phyloP scores from a whole-genome alignment of 2,888 invertebrate genomes.

The Chrysolina haemoptera region DNA sequence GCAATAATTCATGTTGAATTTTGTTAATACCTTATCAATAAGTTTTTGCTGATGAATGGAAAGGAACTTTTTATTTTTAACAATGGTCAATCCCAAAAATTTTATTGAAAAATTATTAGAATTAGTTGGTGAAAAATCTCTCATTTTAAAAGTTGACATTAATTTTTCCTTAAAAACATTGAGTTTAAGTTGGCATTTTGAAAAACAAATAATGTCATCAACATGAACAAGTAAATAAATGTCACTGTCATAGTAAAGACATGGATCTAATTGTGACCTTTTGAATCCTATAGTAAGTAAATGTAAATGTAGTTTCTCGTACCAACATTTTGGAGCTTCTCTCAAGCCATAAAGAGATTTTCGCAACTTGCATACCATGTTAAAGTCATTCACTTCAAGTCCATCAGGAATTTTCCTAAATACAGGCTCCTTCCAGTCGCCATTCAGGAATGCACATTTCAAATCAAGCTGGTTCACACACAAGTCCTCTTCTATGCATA shows the following conservation, averaged over 20 bases:
- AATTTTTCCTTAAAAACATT: slow-evolving; percentile 22
- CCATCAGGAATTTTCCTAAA: too few species aligned
- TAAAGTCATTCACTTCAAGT: not conserved
- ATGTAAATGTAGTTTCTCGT: slow-evolving; percentile 11
- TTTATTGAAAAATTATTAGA: slow-evolving; percentile 3
- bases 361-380: slow-evolving; percentile 16
- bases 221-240: slow-evolving; percentile 33
- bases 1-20: slow-evolving; percentile 33
- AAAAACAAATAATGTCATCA: slow-evolving; percentile 38
- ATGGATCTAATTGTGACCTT: slow-evolving; percentile 32
- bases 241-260: slow-evolving; percentile 32
- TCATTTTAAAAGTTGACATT: slow-evolving; percentile 23
- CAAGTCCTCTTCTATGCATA: slow-evolving; percentile 39
- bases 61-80: slow-evolving; percentile 9
- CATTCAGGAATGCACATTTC: slow-evolving; percentile 44
- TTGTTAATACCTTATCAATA: slow-evolving; percentile 21
- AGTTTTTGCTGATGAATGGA: slow-evolving; percentile 19
- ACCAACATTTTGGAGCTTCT: slow-evolving; percentile 29
- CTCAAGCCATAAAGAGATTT: slow-evolving; percentile 29
- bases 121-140: not conserved
- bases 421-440: slow-evolving; percentile 21
- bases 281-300: slow-evolving; percentile 19
- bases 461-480: slow-evolving; percentile 41
- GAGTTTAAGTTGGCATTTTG: slow-evolving; percentile 17
- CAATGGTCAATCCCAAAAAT: slow-evolving; percentile 31